Evolutionary conservation across 2,888 invertebrate species (phyloP).

Genomic region (Tuberolachnus salignus): DNA sequence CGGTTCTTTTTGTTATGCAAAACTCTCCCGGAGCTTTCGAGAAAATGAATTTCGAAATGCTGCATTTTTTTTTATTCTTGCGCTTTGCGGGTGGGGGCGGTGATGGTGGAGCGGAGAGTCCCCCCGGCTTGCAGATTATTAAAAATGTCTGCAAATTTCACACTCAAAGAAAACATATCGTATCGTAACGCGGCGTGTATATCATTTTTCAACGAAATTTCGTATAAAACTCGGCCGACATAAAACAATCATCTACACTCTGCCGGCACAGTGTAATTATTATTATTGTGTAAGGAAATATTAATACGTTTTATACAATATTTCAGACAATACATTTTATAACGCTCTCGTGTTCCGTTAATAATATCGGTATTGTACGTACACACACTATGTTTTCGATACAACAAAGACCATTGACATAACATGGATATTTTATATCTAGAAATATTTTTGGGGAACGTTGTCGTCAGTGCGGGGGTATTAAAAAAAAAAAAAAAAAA

Average conservation of each 20-base stretch:
- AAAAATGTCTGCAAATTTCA: slow-evolving; percentile 4
- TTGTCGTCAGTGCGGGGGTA: too few species aligned
- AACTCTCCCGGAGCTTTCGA: slow-evolving; percentile 42
- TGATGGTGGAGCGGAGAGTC: neutral
- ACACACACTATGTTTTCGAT: too few species aligned
- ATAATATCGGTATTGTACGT: neutral
- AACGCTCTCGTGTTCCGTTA: neutral
- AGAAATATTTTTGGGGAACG: too few species aligned
- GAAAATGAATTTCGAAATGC: slow-evolving; percentile 43
- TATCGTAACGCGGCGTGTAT: neutral
- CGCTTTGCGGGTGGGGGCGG: too few species aligned
- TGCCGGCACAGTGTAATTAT: neutral
- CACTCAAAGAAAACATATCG: neutral
- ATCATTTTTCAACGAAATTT: neutral
- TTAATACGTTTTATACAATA: neutral
- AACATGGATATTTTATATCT: too few species aligned
- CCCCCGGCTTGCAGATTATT: neutral
- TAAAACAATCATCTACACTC: neutral
- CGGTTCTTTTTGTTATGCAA: slow-evolving; percentile 37
- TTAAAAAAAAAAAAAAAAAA: too few species aligned
- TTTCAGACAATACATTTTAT: too few species aligned
- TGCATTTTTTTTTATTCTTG: neutral
- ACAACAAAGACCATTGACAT: too few species aligned
- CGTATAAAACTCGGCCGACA: neutral
- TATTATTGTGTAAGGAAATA: neutral